Conservation (phyloP, 2,113 vertebrate species). For the Trogon surrucura region DNA sequence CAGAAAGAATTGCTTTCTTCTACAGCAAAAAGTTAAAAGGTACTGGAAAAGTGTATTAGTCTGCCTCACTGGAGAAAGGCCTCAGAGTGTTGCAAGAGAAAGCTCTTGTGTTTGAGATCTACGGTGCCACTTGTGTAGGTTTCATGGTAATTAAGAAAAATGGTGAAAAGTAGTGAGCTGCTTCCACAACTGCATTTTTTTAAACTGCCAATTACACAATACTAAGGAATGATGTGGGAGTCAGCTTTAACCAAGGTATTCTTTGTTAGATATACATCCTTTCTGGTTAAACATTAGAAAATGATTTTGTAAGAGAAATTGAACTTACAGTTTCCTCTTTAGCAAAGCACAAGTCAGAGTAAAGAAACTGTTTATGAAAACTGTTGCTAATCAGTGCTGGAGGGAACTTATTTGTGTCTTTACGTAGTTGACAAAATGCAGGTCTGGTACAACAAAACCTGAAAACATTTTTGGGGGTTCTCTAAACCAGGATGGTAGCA, state of each 20-base stretch:
- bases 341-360: background rate
- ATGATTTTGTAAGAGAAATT: background rate
- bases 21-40: constrained; percentile 38
- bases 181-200: background rate
- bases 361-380: background rate
- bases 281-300: background rate
- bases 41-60: constrained; percentile 34
- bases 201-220: background rate
- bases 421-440: background rate
- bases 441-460: background rate
- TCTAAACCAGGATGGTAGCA: background rate
- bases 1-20: constrained; percentile 14
- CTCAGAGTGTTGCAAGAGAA: background rate
- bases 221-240: background rate
- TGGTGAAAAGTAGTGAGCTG: background rate
- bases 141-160: background rate
- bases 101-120: background rate
- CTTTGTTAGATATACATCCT: background rate
- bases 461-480: background rate
- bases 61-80: background rate
- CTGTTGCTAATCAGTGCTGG: background rate
- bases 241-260: background rate
- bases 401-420: background rate
- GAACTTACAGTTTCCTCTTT: background rate
- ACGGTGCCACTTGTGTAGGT: background rate